Conservation (phyloP, 2,888 invertebrate species). For the Eristalis intricaria region DNA sequence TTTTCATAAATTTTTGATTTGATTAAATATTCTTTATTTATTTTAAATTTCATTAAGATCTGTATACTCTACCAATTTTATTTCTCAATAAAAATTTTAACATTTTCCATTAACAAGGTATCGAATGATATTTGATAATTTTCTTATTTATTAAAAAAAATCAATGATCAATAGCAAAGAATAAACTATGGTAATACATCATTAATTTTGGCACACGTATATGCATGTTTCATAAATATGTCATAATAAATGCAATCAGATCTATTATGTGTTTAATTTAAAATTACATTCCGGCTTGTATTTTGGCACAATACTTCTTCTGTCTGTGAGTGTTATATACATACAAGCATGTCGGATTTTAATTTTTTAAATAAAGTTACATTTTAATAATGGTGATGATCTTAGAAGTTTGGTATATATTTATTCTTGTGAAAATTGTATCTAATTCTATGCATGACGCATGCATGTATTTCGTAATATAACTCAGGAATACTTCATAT, state of each 20-base stretch:
- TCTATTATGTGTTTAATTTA: not conserved
- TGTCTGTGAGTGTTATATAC: not conserved
- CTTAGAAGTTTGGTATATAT: not conserved
- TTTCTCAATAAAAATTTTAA: slow-evolving; percentile 48
- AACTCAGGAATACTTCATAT: not conserved
- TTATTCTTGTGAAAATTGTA: slow-evolving; percentile 4
- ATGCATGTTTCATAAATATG: not conserved
- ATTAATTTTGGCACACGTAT: slow-evolving; percentile 9
- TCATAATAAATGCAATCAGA: not conserved
- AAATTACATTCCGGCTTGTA: not conserved
- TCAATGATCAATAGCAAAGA: not conserved
- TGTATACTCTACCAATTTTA: slow-evolving; percentile 53
- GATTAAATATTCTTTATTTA: slow-evolving; percentile 39
- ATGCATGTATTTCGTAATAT: not conserved
- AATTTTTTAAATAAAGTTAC: not conserved
- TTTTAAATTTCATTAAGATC: slow-evolving; percentile 39
- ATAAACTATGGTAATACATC: not conserved
- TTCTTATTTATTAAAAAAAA: not conserved
- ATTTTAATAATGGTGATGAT: not conserved
- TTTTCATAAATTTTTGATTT: slow-evolving; percentile 30
- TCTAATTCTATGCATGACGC: slow-evolving; percentile 6
- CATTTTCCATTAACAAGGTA: slow-evolving; percentile 42
- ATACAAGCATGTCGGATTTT: not conserved
- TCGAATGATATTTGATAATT: slow-evolving; percentile 27
- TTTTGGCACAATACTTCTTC: slow-evolving; percentile 11